Evolutionary conservation across 2,888 invertebrate genomes (phyloP), one percentile per base, ranked within the genome.

Genomic region (Ophioninae sp.): DNA sequence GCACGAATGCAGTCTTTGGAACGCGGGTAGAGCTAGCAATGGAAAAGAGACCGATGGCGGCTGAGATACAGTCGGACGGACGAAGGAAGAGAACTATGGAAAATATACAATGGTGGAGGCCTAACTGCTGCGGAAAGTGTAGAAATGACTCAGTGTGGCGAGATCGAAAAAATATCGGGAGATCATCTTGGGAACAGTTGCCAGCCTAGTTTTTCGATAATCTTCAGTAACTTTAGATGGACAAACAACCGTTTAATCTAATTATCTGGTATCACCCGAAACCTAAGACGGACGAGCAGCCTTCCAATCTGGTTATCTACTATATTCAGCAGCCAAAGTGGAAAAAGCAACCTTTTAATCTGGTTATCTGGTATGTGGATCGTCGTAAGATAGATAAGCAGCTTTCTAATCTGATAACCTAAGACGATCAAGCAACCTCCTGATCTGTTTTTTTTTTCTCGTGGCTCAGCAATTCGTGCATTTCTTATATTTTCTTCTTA

Each of bases 1-100:
- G 39, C 50, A 37, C 23, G 68, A 77, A 68, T 44, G 61, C 44
- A 30, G 61, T 30, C 61, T 20, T 44, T n/a, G 20, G 68, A 44
- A 41, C 44, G 10, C 39, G n/a, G 69, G 61, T 37, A 50, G 23
- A 17, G 39, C 8, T 67, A 56, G 57, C 57, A 67, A 41, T 59
- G 65, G 23, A 30, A 50, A 56, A 39, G 17, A 67, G n/a, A 57
- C 39, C 17, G 65, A 62, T 70, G 8, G 10, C 17, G 68, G 44
- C 68, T 50, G 41, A 17, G 13, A 13, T 13, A 44, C 17, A 50
- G 7, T 1, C 23, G 17, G 50, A 50, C 13, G 50, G 17, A 50
- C 17, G 17, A 17, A 50, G 50, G 17, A 17, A 20, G 67, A 37
- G 37, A 6, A 23, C 7, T n/a, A 7, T n/a, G 23, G 17, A 41